phyloP scores from a whole-genome alignment of 2,888 invertebrate species.

The Microctonus brassicae region DNA sequence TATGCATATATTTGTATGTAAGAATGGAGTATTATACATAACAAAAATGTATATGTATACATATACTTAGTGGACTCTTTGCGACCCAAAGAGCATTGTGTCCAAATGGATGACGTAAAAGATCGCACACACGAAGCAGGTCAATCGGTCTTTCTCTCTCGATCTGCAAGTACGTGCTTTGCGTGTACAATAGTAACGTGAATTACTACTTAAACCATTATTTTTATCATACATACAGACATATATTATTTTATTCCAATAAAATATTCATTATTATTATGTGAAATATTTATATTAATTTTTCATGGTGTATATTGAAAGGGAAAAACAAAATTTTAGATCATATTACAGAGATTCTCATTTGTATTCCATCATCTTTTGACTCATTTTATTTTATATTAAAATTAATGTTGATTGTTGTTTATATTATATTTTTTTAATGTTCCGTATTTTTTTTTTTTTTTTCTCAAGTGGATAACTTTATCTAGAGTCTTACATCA shows the following conservation, averaged over 20 bases:
- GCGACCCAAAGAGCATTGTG: not conserved
- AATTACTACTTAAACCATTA: not conserved
- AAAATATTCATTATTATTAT: no score
- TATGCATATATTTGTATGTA: no score
- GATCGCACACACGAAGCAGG: conserved; percentile 37
- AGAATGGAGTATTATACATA: no score
- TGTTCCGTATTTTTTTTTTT: not conserved
- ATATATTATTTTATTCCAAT: no score
- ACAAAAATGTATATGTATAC: not conserved
- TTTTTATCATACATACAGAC: not conserved
- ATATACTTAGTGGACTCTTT: no score
- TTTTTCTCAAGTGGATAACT: not conserved
- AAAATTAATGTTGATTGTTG: not conserved
- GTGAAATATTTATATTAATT: not conserved
- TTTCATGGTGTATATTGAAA: not conserved
- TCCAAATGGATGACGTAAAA: conserved; percentile 22
- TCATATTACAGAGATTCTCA: not conserved
- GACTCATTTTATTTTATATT: not conserved
- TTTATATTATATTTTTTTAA: no score
- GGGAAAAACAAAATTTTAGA: no score
- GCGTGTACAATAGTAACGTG: not conserved
- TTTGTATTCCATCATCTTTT: not conserved
- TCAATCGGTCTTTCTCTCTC: conserved; percentile 33
- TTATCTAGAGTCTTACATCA: not conserved
- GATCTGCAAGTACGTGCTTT: conserved; percentile 17